Evolutionary conservation across 2,113 vertebrate species (phyloP).

Genomic region (Polypterus senegalus): DNA sequence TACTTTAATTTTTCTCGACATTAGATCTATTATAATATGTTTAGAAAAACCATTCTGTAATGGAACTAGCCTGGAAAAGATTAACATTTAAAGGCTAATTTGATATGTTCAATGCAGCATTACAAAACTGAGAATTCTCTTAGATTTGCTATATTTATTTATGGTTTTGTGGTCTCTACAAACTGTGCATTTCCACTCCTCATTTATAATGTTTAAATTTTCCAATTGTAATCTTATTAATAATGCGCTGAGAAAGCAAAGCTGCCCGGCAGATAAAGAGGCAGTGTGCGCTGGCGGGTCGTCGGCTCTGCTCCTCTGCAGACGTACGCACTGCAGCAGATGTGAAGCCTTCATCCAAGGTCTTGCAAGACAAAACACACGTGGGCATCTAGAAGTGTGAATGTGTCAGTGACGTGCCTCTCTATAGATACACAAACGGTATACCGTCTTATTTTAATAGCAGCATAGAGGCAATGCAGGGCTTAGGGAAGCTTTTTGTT

Average conservation of each 20-base stretch:
- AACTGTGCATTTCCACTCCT: constrained; percentile 9
- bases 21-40: constrained; percentile 19
- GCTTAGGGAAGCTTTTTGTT: no score
- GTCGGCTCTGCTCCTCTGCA: no score
- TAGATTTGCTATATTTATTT: background rate
- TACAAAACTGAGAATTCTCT: background rate
- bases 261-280: no score
- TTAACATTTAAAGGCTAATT: constrained; percentile 12
- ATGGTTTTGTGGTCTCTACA: background rate
- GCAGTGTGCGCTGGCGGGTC: no score
- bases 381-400: no score
- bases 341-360: no score
- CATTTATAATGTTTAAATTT: constrained; percentile 4
- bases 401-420: no score
- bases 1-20: constrained; percentile 18
- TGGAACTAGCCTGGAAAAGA: background rate
- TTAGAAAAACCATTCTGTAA: constrained; percentile 5
- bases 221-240: constrained; percentile 9
- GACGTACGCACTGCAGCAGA: no score
- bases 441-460: no score
- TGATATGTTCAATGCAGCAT: background rate
- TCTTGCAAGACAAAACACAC: no score
- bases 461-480: no score
- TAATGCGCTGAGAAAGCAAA: background rate
- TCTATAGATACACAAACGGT: no score